Evolutionary conservation across 2,888 invertebrate genomes (phyloP).

Genomic region (Andrena haemorrhoa): DNA sequence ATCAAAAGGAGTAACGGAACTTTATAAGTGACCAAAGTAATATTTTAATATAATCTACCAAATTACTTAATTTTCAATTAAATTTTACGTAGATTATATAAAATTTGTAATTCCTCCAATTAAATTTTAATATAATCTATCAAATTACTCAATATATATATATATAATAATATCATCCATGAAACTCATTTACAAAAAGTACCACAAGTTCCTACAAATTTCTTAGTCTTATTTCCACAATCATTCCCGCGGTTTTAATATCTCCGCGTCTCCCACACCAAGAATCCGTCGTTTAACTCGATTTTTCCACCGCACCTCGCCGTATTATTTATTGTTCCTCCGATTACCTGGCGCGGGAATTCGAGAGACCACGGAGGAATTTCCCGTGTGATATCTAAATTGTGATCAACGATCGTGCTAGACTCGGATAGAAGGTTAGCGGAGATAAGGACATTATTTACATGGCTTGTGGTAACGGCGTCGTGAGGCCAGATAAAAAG

Average conservation of each 20-base stretch:
- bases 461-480: conserved; percentile 22
- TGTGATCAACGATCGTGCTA: conserved; percentile 50
- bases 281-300: neutral
- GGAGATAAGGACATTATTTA: conserved; percentile 56
- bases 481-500: conserved; percentile 19
- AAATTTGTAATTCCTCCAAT: too few relatives aligned
- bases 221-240: neutral
- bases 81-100: too few relatives aligned
- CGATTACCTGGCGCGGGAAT: conserved; percentile 13
- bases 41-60: too few relatives aligned
- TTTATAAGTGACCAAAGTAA: too few relatives aligned
- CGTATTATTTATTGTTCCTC: conserved; percentile 47
- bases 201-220: neutral
- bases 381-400: conserved; percentile 57
- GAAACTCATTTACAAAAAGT: neutral
- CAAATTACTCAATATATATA: too few relatives aligned
- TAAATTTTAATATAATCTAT: too few relatives aligned
- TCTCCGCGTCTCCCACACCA: conserved; percentile 1
- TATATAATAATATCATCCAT: too few relatives aligned
- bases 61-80: too few relatives aligned
- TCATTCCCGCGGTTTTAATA: neutral
- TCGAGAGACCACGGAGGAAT: conserved; percentile 38
- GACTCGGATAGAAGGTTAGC: conserved; percentile 41
- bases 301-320: conserved; percentile 21
- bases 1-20: too few relatives aligned